A percentile compares a stretch with the other conserved stretches of the same genome.
phyloP scores from a whole-genome alignment of 2,113 vertebrate genomes.

The Astatotilapia flaviijosephi region DNA sequence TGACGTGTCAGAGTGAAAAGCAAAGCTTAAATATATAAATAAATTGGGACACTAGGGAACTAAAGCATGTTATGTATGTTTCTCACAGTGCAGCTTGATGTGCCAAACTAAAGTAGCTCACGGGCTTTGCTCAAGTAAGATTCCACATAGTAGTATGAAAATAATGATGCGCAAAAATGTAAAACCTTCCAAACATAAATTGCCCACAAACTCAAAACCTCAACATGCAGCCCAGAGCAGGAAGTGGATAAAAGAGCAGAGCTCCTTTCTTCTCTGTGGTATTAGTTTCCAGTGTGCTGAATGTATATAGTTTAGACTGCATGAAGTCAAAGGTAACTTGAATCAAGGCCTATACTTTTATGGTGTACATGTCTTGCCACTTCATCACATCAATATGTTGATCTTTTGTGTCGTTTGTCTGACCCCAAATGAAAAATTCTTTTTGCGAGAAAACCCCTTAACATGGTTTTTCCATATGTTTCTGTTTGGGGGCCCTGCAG shows the following conservation, averaged over 20 bases:
- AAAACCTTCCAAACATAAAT: background rate
- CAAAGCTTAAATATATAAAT: background rate
- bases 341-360: background rate
- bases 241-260: background rate
- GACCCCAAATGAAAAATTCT: conserved; percentile 1
- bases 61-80: background rate
- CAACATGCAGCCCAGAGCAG: conserved; percentile 5
- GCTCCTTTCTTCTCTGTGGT: background rate
- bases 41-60: background rate
- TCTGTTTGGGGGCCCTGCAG: conserved; percentile 17
- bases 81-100: background rate
- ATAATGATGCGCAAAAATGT: conserved; percentile 13
- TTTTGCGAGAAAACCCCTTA: conserved; percentile 6
- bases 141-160: background rate
- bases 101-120: background rate
- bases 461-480: conserved; percentile 9
- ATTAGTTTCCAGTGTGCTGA: conserved; percentile 10
- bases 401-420: conserved; percentile 18
- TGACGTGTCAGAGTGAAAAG: background rate
- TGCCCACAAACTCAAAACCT: background rate
- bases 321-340: conserved; percentile 30
- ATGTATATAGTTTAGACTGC: conserved; percentile 28
- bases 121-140: background rate
- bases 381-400: conserved; percentile 23
- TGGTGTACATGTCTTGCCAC: background rate